Evolutionary conservation across 2,888 invertebrate genomes (phyloP).

Genomic region (Auanema sp.): DNA sequence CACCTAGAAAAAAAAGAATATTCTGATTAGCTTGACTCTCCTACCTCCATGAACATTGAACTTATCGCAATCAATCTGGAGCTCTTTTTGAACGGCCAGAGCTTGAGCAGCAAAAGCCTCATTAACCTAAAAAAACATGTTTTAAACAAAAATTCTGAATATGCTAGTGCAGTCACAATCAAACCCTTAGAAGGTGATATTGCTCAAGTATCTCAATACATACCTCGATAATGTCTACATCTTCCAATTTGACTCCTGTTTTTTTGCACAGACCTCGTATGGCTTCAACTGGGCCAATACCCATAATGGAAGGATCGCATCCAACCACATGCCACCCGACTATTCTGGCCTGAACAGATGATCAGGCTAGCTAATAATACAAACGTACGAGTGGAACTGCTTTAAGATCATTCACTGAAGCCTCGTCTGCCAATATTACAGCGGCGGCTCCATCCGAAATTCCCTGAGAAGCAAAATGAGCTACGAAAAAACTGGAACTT

Average conservation of each 20-base stretch:
- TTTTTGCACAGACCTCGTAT: slow-evolving; percentile 81
- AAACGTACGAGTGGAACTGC: slow-evolving; percentile 76
- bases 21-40: background rate
- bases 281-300: slow-evolving; percentile 81
- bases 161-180: too few species aligned
- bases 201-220: too few species aligned
- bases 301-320: slow-evolving; percentile 96
- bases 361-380: background rate
- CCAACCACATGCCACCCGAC: slow-evolving; percentile 70
- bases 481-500: too few species aligned
- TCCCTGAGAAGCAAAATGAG: too few species aligned
- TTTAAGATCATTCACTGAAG: slow-evolving; percentile 78
- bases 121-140: slow-evolving; percentile 72
- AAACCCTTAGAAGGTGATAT: too few species aligned
- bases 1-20: slow-evolving; percentile 73
- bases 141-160: background rate
- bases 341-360: slow-evolving; percentile 7
- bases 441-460: slow-evolving; percentile 94
- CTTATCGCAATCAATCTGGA: slow-evolving; percentile 81
- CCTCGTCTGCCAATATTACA: slow-evolving; percentile 85
- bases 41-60: slow-evolving; percentile 76
- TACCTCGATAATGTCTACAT: slow-evolving; percentile 80
- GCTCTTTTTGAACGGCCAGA: slow-evolving; percentile 84
- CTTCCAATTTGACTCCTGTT: slow-evolving; percentile 78
- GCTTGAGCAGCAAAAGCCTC: slow-evolving; percentile 96